phyloP scores from a whole-genome alignment of 2,888 invertebrate species.

The Synergus laeviventris region DNA sequence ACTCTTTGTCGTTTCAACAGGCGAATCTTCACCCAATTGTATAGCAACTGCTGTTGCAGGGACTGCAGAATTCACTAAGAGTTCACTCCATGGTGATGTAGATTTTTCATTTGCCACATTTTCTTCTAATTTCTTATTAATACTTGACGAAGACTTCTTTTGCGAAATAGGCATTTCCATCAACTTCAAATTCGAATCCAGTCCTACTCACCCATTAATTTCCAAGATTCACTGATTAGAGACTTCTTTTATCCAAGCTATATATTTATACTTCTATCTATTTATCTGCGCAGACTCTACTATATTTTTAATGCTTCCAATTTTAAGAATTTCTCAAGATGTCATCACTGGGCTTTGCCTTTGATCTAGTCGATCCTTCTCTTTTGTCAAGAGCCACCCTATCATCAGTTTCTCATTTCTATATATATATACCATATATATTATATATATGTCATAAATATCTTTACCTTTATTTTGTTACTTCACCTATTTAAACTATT shows the following conservation, averaged over 20 bases:
- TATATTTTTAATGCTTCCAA: neutral
- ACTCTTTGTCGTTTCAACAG: constrained; percentile 51
- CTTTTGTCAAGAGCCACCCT: too few relatives aligned
- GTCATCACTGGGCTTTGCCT: neutral
- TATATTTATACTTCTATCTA: neutral
- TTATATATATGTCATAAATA: neutral
- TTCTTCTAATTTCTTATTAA: constrained; percentile 6
- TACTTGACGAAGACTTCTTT: constrained; percentile 47
- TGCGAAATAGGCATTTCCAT: constrained; percentile 59
- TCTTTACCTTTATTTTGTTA: neutral
- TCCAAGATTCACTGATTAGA: neutral
- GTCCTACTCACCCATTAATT: neutral
- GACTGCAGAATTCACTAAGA: constrained; percentile 60
- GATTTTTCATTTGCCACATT: constrained; percentile 36
- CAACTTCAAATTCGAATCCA: neutral
- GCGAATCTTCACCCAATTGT: constrained; percentile 55
- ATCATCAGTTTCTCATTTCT: neutral
- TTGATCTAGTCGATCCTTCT: constrained; percentile 1
- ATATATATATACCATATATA: neutral
- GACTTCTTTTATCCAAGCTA: neutral
- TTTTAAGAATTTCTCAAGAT: neutral
- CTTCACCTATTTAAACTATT: too few relatives aligned
- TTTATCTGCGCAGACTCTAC: too few relatives aligned
- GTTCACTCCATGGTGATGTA: constrained; percentile 58
- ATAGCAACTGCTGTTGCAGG: constrained; percentile 60